phyloP scores from a whole-genome alignment of 2,113 vertebrate genomes.

The Enhydra lutris region DNA sequence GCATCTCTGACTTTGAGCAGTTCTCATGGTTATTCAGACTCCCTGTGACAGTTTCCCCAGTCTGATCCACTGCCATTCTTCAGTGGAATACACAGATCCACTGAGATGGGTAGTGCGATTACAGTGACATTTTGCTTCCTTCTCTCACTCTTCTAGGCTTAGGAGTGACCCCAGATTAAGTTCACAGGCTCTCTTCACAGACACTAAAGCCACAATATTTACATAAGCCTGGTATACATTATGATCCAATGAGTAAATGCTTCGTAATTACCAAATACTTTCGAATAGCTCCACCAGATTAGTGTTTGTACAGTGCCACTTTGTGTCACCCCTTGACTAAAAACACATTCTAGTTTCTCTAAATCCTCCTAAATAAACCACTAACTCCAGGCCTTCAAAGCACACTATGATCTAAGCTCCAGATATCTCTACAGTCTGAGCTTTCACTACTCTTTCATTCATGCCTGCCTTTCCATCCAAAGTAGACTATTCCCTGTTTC shows the following conservation, averaged over 20 bases:
- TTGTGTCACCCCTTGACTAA: background rate
- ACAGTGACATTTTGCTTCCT: background rate
- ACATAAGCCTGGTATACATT: background rate
- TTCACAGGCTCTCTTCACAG: conserved; percentile 41
- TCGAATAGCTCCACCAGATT: conserved; percentile 46
- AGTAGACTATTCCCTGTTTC: background rate
- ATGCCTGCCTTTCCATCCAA: background rate
- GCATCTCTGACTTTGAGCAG: background rate
- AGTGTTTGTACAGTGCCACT: conserved; percentile 7
- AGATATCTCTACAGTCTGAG: background rate
- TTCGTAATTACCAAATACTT: conserved; percentile 47
- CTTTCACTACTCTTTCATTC: background rate
- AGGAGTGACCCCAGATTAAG: conserved; percentile 9
- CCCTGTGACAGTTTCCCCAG: background rate
- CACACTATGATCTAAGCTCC: background rate
- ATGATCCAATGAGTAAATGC: conserved; percentile 21
- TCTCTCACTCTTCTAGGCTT: background rate
- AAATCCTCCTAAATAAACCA: conserved; percentile 10
- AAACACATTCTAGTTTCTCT: background rate
- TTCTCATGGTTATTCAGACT: background rate
- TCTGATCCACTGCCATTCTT: background rate
- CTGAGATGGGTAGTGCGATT: background rate
- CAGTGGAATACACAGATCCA: background rate
- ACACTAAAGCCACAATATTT: conserved; percentile 22
- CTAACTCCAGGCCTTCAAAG: background rate